Conservation (phyloP, 2,888 invertebrate genomes). For the Omphaloscelis lunosa region DNA sequence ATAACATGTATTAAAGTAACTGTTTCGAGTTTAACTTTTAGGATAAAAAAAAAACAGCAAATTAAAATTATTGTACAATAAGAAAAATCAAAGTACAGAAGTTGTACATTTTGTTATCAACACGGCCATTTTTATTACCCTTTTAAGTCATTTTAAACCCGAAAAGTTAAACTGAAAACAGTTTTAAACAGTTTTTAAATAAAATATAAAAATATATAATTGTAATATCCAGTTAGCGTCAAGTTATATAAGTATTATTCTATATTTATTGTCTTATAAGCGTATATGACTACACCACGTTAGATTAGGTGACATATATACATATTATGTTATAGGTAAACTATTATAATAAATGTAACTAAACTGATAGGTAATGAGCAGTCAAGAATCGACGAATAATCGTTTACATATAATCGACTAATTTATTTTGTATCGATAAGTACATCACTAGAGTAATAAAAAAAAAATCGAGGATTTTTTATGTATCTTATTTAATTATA, state of each 20-base stretch:
- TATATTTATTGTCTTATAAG: conserved; percentile 71
- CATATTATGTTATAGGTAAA: conserved; percentile 66
- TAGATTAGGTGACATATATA: conserved; percentile 64
- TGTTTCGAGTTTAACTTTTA: conserved; percentile 67
- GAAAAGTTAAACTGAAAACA: conserved; percentile 56
- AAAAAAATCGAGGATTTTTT: conserved; percentile 46
- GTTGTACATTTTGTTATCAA: conserved; percentile 35
- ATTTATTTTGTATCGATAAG: conserved; percentile 65
- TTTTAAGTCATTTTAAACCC: conserved; percentile 21
- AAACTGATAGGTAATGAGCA: conserved; percentile 69
- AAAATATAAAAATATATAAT: conserved; percentile 71
- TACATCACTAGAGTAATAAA: conserved; percentile 62
- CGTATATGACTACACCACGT: conserved; percentile 61
- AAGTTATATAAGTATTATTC: conserved; percentile 74
- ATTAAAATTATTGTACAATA: conserved; percentile 55
- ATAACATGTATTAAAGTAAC: conserved; percentile 63
- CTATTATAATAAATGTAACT: conserved; percentile 60
- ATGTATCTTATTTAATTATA: conserved; percentile 31
- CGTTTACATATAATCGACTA: conserved; percentile 65
- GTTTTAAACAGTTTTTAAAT: conserved; percentile 55
- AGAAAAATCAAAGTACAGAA: conserved; percentile 55
- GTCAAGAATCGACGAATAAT: conserved; percentile 62
- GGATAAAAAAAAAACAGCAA: conserved; percentile 24
- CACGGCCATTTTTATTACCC: conserved; percentile 12
- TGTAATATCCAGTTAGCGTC: conserved; percentile 83